These are phyloP conservation scores for Morpho deidamia DNA, from an alignment of 2,888 invertebrate species.

Conservation along the genomic window DNA sequence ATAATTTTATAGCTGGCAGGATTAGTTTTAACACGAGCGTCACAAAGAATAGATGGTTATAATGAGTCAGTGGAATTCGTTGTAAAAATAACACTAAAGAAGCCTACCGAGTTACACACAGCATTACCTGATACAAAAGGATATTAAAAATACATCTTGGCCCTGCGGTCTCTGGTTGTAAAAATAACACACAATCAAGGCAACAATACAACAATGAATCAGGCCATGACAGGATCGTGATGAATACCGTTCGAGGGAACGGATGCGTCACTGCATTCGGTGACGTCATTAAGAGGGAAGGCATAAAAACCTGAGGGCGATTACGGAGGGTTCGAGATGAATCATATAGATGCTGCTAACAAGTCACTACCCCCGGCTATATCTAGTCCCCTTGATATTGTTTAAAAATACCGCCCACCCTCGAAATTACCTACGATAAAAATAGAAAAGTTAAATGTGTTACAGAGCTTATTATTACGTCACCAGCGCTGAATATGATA, in stretches of 20 bases:
- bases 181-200: slow-evolving; percentile 39
- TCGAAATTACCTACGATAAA: slow-evolving; percentile 21
- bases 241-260: slow-evolving; percentile 47
- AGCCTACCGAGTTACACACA: slow-evolving; percentile 31
- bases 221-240: slow-evolving; percentile 51
- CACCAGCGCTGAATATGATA: neutral
- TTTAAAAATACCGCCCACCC: slow-evolving; percentile 23
- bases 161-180: slow-evolving; percentile 30
- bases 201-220: slow-evolving; percentile 52
- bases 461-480: slow-evolving; percentile 6
- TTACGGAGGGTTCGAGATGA: slow-evolving; percentile 68
- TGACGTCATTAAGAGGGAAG: slow-evolving; percentile 67
- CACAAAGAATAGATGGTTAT: too few relatives aligned
- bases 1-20: too few relatives aligned
- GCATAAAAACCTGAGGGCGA: slow-evolving; percentile 52
- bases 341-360: slow-evolving; percentile 61
- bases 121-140: slow-evolving; percentile 25
- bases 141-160: slow-evolving; percentile 23
- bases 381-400: slow-evolving; percentile 44
- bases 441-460: slow-evolving; percentile 17
- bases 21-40: too few relatives aligned
- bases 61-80: too few relatives aligned
- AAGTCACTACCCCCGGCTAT: slow-evolving; percentile 65
- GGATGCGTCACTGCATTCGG: slow-evolving; percentile 49
- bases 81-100: slow-evolving; percentile 19